Percentiles rank a stretch among this genome's conserved stretches.
These are phyloP conservation scores for Macrophya alboannulata DNA, from an alignment of 2,888 invertebrate genomes.

Conservation along the genomic window DNA sequence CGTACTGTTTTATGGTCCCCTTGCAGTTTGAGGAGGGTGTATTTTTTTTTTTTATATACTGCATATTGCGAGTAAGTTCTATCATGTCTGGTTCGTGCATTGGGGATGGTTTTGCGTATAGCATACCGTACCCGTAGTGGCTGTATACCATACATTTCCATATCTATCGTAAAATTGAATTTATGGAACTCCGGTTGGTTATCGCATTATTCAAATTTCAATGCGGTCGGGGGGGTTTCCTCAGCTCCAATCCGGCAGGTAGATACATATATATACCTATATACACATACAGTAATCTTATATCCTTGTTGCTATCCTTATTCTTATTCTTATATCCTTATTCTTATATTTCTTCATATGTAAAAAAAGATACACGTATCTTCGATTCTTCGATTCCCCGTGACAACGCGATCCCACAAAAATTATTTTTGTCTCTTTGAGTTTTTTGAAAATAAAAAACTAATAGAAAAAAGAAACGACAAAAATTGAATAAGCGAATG, in stretches of 20 bases:
- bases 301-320: background rate
- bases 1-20: background rate
- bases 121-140: background rate
- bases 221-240: background rate
- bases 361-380: background rate
- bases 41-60: background rate
- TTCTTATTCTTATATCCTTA: background rate
- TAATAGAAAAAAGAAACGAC: background rate
- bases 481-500: background rate
- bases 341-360: background rate
- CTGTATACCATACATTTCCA: slow-evolving; percentile 16
- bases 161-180: slow-evolving; percentile 40
- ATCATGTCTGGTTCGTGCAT: background rate
- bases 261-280: background rate
- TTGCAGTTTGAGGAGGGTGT: background rate
- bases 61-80: background rate
- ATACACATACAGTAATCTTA: background rate
- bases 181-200: slow-evolving; percentile 15
- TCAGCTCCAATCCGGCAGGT: background rate
- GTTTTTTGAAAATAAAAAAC: background rate
- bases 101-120: background rate
- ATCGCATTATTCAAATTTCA: slow-evolving; percentile 40
- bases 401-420: too few relatives aligned
- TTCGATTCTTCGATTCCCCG: too few relatives aligned
- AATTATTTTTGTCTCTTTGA: background rate